Evolutionary conservation across 2,888 invertebrate species (phyloP).

Genomic region (Agonopterix alstromeriana): DNA sequence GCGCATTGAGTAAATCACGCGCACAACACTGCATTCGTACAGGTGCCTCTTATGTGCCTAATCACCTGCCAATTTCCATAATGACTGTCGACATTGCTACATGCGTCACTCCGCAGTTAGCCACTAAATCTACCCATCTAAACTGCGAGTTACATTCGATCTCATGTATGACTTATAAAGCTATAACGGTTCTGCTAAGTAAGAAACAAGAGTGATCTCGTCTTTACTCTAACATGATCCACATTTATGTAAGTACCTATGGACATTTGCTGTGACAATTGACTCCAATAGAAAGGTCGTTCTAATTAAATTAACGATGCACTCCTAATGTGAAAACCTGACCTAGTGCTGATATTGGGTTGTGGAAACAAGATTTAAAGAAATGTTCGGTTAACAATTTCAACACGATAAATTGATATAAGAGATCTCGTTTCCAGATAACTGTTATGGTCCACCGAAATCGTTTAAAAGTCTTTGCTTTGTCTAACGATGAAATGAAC

Average conservation of each 20-base stretch:
- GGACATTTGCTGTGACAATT: constrained; percentile 29
- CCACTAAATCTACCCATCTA: constrained; percentile 1
- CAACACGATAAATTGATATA: too few relatives aligned
- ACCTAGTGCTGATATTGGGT: neutral
- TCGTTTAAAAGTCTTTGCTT: too few relatives aligned
- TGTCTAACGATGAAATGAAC: too few relatives aligned
- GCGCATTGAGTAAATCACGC: constrained; percentile 17
- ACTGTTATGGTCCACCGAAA: too few relatives aligned
- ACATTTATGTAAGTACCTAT: neutral
- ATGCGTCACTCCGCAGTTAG: constrained; percentile 14
- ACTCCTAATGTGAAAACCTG: constrained; percentile 27
- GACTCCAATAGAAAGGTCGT: constrained; percentile 65
- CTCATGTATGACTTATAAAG: too few relatives aligned
- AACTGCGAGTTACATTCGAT: constrained; percentile 7
- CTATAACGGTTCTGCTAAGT: too few relatives aligned
- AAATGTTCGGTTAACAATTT: too few relatives aligned
- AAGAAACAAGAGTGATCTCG: too few relatives aligned
- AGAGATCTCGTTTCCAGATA: too few relatives aligned
- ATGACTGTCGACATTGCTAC: constrained; percentile 32
- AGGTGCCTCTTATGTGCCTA: constrained; percentile 32
- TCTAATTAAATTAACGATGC: constrained; percentile 55
- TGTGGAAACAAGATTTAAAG: too few relatives aligned
- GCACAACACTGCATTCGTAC: constrained; percentile 17
- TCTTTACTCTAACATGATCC: neutral
- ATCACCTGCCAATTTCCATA: constrained; percentile 42